These are phyloP conservation scores for Sussaba pulchella DNA, from an alignment of 2,888 invertebrate species.

Conservation along the genomic window DNA sequence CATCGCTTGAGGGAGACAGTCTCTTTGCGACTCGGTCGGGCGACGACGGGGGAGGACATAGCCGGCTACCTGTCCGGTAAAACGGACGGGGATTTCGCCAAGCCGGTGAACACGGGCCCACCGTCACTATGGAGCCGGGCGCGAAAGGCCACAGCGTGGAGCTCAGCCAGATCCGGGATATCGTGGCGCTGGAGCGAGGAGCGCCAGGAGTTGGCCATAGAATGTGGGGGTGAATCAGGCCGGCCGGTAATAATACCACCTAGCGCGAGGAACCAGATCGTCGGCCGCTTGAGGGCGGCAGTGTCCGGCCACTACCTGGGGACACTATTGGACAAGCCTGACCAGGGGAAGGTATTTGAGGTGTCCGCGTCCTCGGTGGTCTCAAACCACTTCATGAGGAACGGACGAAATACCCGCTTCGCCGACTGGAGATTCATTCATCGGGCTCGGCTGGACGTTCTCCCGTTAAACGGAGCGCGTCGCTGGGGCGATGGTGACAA, in stretches of 20 bases:
- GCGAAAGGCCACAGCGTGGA: constrained; percentile 65
- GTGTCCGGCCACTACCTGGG: too few relatives aligned
- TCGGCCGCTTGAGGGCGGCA: too few relatives aligned
- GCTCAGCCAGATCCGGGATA: constrained; percentile 42
- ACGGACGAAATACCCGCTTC: too few relatives aligned
- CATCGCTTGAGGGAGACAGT: constrained; percentile 68
- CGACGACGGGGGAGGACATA: constrained; percentile 35
- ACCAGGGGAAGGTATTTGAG: too few relatives aligned
- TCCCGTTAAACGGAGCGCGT: too few relatives aligned
- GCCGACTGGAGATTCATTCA: too few relatives aligned
- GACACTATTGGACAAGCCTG: too few relatives aligned
- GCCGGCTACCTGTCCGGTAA: background rate
- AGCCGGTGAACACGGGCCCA: constrained; percentile 59
- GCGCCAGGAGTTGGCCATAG: too few relatives aligned
- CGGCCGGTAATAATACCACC: constrained; percentile 65
- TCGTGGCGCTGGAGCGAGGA: constrained; percentile 69
- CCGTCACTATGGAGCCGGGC: constrained; percentile 69
- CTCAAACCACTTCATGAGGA: constrained; percentile 59
- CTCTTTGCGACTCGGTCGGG: constrained; percentile 22
- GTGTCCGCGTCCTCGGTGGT: constrained; percentile 74
- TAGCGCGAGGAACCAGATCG: constrained; percentile 70
- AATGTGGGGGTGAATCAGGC: background rate
- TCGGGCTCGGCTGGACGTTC: too few relatives aligned
- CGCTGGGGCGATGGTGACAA: too few relatives aligned
- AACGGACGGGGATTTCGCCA: constrained; percentile 12